Conservation (phyloP, 2,888 invertebrate genomes). For the Scrobipalpa costella region DNA sequence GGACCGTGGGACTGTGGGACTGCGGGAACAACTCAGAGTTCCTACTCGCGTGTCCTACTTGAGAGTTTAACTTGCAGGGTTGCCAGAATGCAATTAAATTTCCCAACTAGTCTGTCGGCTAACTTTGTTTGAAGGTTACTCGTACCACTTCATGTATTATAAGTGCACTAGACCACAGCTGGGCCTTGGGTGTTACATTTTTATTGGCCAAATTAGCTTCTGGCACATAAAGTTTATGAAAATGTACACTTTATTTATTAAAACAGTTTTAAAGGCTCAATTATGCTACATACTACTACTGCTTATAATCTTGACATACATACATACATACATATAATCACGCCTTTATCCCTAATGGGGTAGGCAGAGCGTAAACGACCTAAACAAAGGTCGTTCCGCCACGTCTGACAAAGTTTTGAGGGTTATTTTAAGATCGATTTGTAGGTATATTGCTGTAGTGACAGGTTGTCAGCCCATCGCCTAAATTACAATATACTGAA, state of each 20-base stretch:
- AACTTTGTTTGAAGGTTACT: conserved; percentile 16
- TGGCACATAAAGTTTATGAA: not conserved
- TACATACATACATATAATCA: no score
- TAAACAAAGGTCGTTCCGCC: no score
- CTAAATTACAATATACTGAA: no score
- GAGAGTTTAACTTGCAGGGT: conserved; percentile 3
- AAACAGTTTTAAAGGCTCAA: not conserved
- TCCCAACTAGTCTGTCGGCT: not conserved
- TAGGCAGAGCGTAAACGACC: no score
- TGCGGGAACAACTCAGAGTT: not conserved
- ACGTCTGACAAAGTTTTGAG: no score
- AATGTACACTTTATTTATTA: not conserved
- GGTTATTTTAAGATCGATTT: no score
- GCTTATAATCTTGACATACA: no score
- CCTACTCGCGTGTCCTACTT: conserved; percentile 23
- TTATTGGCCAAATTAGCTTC: not conserved
- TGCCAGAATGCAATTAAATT: conserved; percentile 14
- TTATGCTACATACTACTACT: no score
- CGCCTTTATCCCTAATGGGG: no score
- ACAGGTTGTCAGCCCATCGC: no score
- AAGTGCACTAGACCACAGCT: not conserved
- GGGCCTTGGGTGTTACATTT: not conserved
- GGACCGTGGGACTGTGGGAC: not conserved
- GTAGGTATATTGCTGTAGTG: no score
- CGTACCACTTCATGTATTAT: not conserved